Evolutionary conservation across 2,797 vertebrate species (phyloP), one percentile per base, ranked within the genome.

Genomic region (Rhadinocentrus ornatus): DNA sequence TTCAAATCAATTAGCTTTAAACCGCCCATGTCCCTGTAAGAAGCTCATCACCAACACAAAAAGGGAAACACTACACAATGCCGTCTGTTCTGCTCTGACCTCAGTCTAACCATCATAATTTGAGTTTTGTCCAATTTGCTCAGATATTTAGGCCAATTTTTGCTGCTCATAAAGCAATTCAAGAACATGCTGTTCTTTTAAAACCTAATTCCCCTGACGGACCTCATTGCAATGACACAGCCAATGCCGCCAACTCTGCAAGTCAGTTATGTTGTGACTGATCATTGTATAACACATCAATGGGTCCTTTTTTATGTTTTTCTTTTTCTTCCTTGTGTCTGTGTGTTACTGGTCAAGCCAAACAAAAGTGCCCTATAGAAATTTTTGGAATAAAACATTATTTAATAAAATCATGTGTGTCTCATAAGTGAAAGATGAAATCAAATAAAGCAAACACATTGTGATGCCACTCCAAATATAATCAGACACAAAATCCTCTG

Each of bases 401-500:
- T 53, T 32, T 71, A 69, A 85, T 66, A 35, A 73, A 76, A 73
- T 66, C 35, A 31, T 35, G 3, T 6, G 26, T 0, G 15, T 56
- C 64, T 78, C 50, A 20, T 27, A 58, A 71, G 62, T 37, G 59
- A 85, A 41, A 62, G 71, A 81, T 9, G 67, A 81, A 69, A 78
- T 85, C 65, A 78, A 55, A 82, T 70, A 75, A 82, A 85, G 79
- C 69, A 80, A 81, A 82, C 60, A 76, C 1, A 0, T 27, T 13
- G 7, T 15, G 39, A 48, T 75, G 75, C 72, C 69, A 82, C 82
- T 78, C 71, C 66, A 88, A 89, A 87, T 83, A 81, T 53, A 88
- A 81, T 86, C 85, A 89, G 76, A 83, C 69, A 78, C 34, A 75
- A 85, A 78, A 73, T 85, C 76, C 54, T 82, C 84, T 85, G 88